Conservation (phyloP, 2,888 invertebrate genomes). For the Chrysodeixis includens region DNA sequence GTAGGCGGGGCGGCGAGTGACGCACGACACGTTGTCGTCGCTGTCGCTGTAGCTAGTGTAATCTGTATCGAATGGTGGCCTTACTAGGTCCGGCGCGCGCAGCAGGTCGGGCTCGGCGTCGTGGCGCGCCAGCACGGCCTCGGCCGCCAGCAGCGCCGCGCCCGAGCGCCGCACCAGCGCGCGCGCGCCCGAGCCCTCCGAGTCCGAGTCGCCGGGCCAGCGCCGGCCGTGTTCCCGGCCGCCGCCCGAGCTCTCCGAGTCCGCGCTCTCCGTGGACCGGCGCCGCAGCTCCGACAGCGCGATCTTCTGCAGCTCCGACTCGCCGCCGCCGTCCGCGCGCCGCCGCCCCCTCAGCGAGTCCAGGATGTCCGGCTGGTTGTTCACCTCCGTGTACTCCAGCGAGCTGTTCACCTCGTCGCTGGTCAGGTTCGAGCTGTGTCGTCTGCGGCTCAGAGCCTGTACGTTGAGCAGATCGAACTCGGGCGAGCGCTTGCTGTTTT, state of each 20-base stretch:
- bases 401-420: conserved; percentile 87
- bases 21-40: conserved; percentile 68
- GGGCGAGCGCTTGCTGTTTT: conserved; percentile 82
- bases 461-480: conserved; percentile 84
- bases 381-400: conserved; percentile 84
- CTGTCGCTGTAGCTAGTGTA: conserved; percentile 74
- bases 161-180: conserved; percentile 91
- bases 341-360: conserved; percentile 81
- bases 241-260: conserved; percentile 80
- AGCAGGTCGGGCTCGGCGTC: conserved; percentile 85
- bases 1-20: conserved; percentile 74
- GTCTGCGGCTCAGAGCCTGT: conserved; percentile 80
- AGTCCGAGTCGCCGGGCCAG: conserved; percentile 89
- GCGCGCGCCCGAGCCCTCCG: conserved; percentile 91
- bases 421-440: conserved; percentile 85
- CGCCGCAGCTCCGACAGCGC: conserved; percentile 81
- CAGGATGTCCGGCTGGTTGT: conserved; percentile 84
- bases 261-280: conserved; percentile 82
- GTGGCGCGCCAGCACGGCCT: conserved; percentile 87
- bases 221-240: conserved; percentile 79
- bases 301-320: conserved; percentile 79
- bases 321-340: conserved; percentile 73
- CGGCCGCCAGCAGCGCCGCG: conserved; percentile 90
- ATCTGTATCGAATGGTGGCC: conserved; percentile 83
- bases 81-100: conserved; percentile 87